Evolutionary conservation across 2,797 vertebrate species (phyloP).

Genomic region (Characodon lateralis): DNA sequence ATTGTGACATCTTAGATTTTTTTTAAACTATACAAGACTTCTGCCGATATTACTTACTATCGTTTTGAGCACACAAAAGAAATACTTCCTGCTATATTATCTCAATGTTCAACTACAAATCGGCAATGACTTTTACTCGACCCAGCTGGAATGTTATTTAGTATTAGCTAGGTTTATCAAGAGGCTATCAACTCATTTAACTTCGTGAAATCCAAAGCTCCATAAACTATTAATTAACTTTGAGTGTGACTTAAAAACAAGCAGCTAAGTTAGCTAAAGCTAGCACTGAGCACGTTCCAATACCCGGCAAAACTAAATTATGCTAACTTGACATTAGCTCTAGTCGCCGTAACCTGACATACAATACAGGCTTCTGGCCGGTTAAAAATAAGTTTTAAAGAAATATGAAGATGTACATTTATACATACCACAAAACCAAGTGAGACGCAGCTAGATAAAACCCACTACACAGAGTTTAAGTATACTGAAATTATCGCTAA

Average conservation of each 20-base stretch:
- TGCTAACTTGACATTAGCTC: conserved; percentile 55
- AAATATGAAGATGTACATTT: accelerated
- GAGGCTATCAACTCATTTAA: background rate
- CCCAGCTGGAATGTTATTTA: background rate
- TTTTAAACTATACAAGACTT: background rate
- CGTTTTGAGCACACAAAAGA: background rate
- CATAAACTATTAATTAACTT: too few relatives aligned
- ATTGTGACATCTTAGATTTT: background rate
- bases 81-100: background rate
- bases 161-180: conserved; percentile 1
- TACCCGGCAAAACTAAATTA: conserved; percentile 41
- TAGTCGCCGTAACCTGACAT: conserved; percentile 18
- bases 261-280: conserved; percentile 26
- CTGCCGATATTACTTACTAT: background rate
- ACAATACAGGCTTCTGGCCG: conserved; percentile 13
- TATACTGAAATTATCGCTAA: conserved; percentile 29
- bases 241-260: background rate
- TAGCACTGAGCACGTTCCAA: conserved; percentile 54
- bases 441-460: conserved; percentile 7
- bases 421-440: conserved; percentile 59
- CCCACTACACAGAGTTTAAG: background rate
- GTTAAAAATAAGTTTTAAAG: background rate
- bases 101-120: background rate
- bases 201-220: accelerated
- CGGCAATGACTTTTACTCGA: background rate